Conservation (phyloP, 37 sponge, comb jelly and placozoan genomes). For the Agelas oroides region DNA sequence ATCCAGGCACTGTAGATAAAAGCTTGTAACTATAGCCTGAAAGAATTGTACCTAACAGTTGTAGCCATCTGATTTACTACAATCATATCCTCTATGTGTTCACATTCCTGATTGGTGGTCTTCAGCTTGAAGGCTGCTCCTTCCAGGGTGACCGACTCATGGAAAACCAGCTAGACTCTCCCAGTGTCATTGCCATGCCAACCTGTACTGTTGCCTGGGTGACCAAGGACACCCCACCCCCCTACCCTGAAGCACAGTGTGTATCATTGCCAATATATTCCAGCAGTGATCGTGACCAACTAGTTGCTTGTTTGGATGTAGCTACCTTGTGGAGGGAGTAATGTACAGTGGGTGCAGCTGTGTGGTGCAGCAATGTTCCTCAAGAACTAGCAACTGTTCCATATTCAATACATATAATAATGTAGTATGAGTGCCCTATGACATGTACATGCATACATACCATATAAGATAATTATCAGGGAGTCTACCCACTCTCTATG, state of each 20-base stretch:
- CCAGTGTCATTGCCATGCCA: conserved; percentile 74
- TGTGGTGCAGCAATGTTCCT: conserved; percentile 82
- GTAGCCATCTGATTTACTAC: too few relatives aligned
- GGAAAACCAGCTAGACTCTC: conserved; percentile 78
- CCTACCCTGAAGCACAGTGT: conserved; percentile 58
- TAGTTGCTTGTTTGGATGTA: conserved; percentile 77
- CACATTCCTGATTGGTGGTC: conserved; percentile 67
- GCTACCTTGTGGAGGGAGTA: conserved; percentile 46
- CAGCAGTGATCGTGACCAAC: conserved; percentile 50
- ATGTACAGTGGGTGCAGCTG: conserved; percentile 21
- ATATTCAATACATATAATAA: too few relatives aligned
- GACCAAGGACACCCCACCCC: conserved; percentile 63
- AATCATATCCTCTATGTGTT: too few relatives aligned
- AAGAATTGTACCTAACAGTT: too few relatives aligned
- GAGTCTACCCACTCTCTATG: too few relatives aligned
- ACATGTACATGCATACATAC: too few relatives aligned
- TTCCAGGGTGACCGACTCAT: conserved; percentile 96
- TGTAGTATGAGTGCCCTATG: too few relatives aligned
- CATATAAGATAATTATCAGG: too few relatives aligned
- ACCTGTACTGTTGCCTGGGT: conserved; percentile 91
- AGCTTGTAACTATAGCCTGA: too few relatives aligned
- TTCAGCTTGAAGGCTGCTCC: conserved; percentile 87
- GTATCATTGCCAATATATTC: conserved; percentile 74
- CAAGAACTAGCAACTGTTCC: conserved; percentile 36
- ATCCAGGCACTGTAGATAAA: too few relatives aligned